These are phyloP conservation scores for Paracyclopina nana DNA, from an alignment of 1,140 invertebrate species.

Conservation along the genomic window DNA sequence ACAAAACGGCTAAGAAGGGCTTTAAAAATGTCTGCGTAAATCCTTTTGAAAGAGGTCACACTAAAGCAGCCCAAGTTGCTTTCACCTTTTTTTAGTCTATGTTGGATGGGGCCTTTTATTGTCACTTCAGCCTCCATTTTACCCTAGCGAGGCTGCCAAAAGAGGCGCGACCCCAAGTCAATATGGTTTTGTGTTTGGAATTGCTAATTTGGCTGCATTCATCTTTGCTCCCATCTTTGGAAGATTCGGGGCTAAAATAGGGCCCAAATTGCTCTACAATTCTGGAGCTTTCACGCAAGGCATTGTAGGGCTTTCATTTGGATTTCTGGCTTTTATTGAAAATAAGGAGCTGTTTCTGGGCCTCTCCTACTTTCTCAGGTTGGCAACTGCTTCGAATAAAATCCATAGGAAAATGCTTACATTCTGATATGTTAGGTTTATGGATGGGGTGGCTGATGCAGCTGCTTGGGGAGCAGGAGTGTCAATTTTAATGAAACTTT, in stretches of 20 bases:
- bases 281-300: background rate
- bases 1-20: too few relatives aligned
- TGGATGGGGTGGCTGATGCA: background rate
- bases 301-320: background rate
- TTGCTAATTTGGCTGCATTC: background rate
- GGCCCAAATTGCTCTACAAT: background rate
- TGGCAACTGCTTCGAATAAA: too few relatives aligned
- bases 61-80: too few relatives aligned
- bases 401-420: too few relatives aligned
- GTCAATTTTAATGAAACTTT: background rate
- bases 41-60: too few relatives aligned
- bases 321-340: background rate
- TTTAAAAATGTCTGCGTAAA: too few relatives aligned
- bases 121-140: conserved; percentile 1
- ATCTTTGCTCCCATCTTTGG: background rate
- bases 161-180: background rate
- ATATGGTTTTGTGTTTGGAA: background rate
- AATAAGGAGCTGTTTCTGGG: background rate
- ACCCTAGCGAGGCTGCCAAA: background rate
- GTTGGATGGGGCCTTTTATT: background rate
- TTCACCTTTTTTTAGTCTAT: background rate
- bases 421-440: too few relatives aligned
- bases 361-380: background rate
- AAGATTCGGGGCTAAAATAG: background rate
- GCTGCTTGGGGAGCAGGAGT: background rate